Evolutionary conservation across 2,113 vertebrate genomes (phyloP), one percentile per base, ranked within the genome.

Genomic region (Eptatretus burgeri): DNA sequence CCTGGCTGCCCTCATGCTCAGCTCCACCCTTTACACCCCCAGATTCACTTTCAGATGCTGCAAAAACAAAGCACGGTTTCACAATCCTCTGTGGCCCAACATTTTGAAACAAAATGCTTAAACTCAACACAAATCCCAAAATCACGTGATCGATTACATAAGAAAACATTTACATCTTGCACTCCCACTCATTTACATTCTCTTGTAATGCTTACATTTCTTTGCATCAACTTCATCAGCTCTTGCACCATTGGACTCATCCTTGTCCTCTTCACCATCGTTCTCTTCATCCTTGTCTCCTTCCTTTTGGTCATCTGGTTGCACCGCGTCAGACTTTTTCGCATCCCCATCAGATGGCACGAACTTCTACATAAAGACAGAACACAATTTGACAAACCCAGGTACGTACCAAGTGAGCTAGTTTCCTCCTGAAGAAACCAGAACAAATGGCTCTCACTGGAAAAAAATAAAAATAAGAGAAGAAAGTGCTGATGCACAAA

Each of bases 281-380:
- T 60, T 10, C 56, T 60, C 63, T 64, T n/a, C 18, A 19, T 51
- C 13, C 7, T 20, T 18, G 49, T 70, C 67, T n/a, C 50, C 50
- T 16, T 71, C 66, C 50, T 67, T 66, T 11, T 62, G 66, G 63
- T 74, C 69, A 53, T 79, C 77, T 62, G 70, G 66, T 64, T 76
- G 76, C 51, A 51, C 66, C 12, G 77, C 75, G 62, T 80, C 78
- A 64, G 69, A 70, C 66, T 78, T 80, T 70, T 80, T 80, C 51
- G 78, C 78, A 66, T 76, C 79, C 63, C 76, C 67, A 68, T 78
- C 70, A 51, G 74, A 66, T 7, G 77, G 79, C 0, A 78, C 79
- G 66, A 80, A 80, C 66, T 77, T 69, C 79, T 80, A 51, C 52
- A 41, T 41, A 41, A 3, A 41, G 7, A 7, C 27, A 41, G 27